Evolutionary conservation across 2,113 vertebrate species (phyloP).

Genomic region (Zeus faber): DNA sequence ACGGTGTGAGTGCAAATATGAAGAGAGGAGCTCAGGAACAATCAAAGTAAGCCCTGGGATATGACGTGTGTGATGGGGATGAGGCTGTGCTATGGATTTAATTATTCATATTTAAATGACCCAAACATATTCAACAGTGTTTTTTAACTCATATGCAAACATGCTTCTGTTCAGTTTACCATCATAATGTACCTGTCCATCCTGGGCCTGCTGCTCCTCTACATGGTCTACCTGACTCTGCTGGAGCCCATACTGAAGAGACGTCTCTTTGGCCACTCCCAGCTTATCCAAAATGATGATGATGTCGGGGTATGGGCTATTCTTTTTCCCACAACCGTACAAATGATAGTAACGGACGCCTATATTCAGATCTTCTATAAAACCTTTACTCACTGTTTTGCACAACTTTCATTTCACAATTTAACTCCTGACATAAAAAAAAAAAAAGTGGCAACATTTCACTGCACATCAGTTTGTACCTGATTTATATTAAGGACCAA

Average conservation of each 20-base stretch:
- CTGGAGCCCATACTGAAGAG: constrained; percentile 95
- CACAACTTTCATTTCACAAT: too few species aligned
- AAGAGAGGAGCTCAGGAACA: constrained; percentile 95
- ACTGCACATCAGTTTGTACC: too few species aligned
- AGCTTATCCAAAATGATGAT: constrained; percentile 93
- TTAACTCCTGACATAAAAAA: too few species aligned
- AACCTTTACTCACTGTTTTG: too few species aligned
- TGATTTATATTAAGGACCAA: too few species aligned
- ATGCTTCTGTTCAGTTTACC: constrained; percentile 78
- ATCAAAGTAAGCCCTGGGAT: constrained; percentile 85
- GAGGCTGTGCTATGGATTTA: too few species aligned
- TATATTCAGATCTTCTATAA: too few species aligned
- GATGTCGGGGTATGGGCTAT: constrained; percentile 87
- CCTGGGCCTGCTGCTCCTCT: constrained; percentile 91
- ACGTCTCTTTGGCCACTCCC: constrained; percentile 93
- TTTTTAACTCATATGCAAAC: neutral
- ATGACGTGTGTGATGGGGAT: neutral
- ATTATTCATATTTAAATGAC: too few species aligned
- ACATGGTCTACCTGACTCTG: constrained; percentile 97
- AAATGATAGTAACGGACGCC: too few species aligned
- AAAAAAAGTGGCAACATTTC: too few species aligned
- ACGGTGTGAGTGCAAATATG: constrained; percentile 98
- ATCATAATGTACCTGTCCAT: constrained; percentile 97
- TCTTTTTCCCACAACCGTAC: too few species aligned
- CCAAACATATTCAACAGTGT: too few species aligned